Evolutionary conservation across 2,797 vertebrate species (phyloP).

Genomic region (Avahi laniger): DNA sequence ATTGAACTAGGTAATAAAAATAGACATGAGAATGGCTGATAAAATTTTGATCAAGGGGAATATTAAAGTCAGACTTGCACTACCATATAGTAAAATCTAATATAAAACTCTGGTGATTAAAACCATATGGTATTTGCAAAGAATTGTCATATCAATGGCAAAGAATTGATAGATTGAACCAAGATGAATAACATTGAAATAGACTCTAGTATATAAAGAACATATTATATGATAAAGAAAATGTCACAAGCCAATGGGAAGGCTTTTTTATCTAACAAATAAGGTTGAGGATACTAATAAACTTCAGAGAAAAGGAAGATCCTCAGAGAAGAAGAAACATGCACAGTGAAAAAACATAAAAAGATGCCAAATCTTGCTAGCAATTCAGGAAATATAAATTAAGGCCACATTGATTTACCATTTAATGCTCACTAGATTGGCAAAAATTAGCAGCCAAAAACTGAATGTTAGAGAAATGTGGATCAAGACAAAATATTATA

Average conservation of each 20-base stretch:
- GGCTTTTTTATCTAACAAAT: constrained; percentile 31
- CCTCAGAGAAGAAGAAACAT: constrained; percentile 40
- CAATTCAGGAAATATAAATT: constrained; percentile 11
- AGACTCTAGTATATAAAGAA: constrained; percentile 44
- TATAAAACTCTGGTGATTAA: constrained; percentile 47
- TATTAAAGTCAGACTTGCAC: constrained; percentile 56
- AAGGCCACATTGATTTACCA: not conserved
- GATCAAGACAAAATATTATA: not conserved
- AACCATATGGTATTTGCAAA: constrained; percentile 65
- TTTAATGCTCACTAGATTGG: not conserved
- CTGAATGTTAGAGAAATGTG: not conserved
- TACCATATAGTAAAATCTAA: constrained; percentile 60
- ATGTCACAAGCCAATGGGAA: constrained; percentile 45
- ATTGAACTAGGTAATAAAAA: constrained; percentile 54
- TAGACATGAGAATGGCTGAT: constrained; percentile 57
- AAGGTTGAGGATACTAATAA: constrained; percentile 55
- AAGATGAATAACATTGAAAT: constrained; percentile 64
- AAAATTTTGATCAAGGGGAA: constrained; percentile 57
- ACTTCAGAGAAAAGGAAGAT: constrained; percentile 55
- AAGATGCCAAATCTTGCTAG: constrained; percentile 10
- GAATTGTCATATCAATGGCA: constrained; percentile 57
- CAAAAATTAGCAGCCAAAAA: not conserved
- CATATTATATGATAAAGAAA: constrained; percentile 36
- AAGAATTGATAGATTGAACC: not conserved
- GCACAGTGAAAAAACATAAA: not conserved